Evolutionary conservation across 2,113 vertebrate genomes (phyloP), one percentile per base, ranked within the genome.

Genomic region (Dipodomys spectabilis): DNA sequence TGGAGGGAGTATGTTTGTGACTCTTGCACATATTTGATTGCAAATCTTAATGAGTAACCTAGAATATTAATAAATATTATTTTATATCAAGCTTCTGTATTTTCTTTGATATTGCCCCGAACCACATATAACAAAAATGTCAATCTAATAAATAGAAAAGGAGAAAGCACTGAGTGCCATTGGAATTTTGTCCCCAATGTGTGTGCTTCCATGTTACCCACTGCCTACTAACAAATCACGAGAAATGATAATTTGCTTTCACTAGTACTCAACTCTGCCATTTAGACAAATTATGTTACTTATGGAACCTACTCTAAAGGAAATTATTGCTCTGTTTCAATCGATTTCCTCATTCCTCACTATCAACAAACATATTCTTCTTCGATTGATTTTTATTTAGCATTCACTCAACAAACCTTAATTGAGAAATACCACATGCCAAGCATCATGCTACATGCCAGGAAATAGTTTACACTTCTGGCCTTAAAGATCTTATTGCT

Each of bases 261-360:
- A 79, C 64, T 32, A 45, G 82, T 91, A 91, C 27, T 95, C 73
- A 94, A 71, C 39, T 12, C 49, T 86, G 73, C 45, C 91, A 91
- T 87, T 94, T 96, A 96, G 90, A 96, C 88, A 97, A 95, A 95
- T 96, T 74, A 83, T 45, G 72, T 83, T 96, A 92, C 72, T 80
- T 82, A 82, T 80, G 28, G 82, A 92, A 94, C 28, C 73, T 87
- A 86, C 82, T 88, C 69, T 73, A 82, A 90, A 78, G 89, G 84
- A 96, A 94, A 95, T 94, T 91, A 93, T 95, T 94, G 44, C 85
- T 97, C 87, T 94, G 44, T 96, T 96, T 92, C 93, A 82, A 91
- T 95, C 4, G 13, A 88, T 92, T 95, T 93, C 35, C 44, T 90
- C 73, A 94, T 86, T 79, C 28, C 67, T 96, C 81, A 87, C 77